phyloP scores from a whole-genome alignment of 2,888 invertebrate species.

The Siphonodentalium dalli region DNA sequence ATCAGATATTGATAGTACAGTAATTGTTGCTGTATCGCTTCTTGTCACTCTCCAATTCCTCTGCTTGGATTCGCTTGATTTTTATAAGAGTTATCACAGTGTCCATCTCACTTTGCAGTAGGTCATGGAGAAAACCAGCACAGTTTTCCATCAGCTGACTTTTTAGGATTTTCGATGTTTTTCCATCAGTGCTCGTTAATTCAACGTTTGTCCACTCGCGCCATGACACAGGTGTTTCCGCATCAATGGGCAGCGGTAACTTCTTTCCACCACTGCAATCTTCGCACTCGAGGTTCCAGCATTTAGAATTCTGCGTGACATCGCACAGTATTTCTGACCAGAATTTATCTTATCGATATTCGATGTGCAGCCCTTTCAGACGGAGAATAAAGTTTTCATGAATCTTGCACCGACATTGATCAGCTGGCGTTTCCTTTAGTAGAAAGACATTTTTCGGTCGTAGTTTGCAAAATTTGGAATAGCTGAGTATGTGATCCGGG shows the following conservation, averaged over 20 bases:
- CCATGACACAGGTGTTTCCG: too few species aligned
- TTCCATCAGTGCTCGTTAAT: too few species aligned
- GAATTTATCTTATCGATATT: background rate
- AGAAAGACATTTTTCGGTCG: constrained; percentile 1
- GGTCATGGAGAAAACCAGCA: too few species aligned
- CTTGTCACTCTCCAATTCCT: background rate
- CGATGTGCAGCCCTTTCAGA: background rate
- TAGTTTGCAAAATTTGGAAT: background rate
- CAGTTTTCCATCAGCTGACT: too few species aligned
- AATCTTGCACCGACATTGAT: constrained; percentile 1
- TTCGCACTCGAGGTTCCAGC: background rate
- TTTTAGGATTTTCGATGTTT: too few species aligned
- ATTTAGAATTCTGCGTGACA: background rate
- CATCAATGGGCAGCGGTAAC: background rate
- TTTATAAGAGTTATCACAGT: too few species aligned
- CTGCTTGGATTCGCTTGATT: background rate
- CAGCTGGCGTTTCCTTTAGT: background rate
- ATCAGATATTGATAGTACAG: too few species aligned
- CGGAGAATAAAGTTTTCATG: background rate
- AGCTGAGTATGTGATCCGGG: background rate
- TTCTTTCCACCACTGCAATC: background rate
- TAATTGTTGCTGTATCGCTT: too few species aligned
- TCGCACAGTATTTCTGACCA: background rate
- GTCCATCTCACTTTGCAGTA: too few species aligned
- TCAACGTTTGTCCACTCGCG: too few species aligned